A percentile compares a stretch with the other conserved stretches of the same genome.
These are phyloP conservation scores for Gallinago solitaria DNA, from an alignment of 2,797 vertebrate species.

Conservation along the genomic window DNA sequence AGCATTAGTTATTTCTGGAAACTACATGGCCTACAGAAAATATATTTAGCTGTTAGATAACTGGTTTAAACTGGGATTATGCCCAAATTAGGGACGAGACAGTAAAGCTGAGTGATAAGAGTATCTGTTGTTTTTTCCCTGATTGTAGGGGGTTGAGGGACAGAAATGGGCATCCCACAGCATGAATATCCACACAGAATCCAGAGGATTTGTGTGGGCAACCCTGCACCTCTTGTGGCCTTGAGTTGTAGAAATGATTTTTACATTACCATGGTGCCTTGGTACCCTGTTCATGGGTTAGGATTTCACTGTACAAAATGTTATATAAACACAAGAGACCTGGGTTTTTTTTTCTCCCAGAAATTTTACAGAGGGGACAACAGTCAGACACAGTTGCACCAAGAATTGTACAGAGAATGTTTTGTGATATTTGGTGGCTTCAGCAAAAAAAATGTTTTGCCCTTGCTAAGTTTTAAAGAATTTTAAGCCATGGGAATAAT, in stretches of 20 bases:
- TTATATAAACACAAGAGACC: background rate
- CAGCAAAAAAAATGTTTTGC: background rate
- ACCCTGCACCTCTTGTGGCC: rapidly evolving
- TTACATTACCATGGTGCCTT: background rate
- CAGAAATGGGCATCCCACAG: background rate
- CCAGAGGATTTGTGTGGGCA: background rate
- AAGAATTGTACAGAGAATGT: background rate
- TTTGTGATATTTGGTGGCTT: background rate
- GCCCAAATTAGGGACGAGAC: conserved; percentile 43
- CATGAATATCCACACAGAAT: background rate
- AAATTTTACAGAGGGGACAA: background rate
- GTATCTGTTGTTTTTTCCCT: conserved; percentile 8
- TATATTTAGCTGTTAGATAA: conserved; percentile 56
- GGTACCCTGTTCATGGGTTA: background rate
- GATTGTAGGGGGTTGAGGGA: background rate
- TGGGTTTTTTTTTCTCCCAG: background rate
- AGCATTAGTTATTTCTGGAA: conserved; percentile 48
- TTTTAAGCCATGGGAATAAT: background rate
- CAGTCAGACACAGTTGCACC: background rate
- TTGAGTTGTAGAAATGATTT: background rate
- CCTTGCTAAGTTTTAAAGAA: background rate
- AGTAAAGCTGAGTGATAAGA: conserved; percentile 48
- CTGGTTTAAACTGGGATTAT: conserved; percentile 59
- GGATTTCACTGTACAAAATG: background rate
- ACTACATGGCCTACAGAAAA: conserved; percentile 6